A percentile compares a stretch with the other conserved stretches of the same genome.
Evolutionary conservation across 2,797 vertebrate genomes (phyloP).

Genomic region (Cephalopachus bancanus): DNA sequence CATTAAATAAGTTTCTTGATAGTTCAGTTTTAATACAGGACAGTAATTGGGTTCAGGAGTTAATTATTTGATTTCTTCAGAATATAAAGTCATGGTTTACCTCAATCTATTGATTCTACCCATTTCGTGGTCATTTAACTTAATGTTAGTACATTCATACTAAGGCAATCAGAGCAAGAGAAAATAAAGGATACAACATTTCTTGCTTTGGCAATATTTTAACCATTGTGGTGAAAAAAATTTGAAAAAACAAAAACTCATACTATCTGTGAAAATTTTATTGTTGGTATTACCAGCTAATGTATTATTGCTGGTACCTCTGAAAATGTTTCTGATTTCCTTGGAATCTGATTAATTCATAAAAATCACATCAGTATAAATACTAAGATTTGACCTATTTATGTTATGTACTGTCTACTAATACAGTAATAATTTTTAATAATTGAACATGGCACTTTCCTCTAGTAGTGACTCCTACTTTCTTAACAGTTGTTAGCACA

Average conservation of each 20-base stretch:
- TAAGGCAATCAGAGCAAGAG: background rate
- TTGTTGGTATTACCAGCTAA: background rate
- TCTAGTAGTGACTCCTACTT: background rate
- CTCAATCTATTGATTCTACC: background rate
- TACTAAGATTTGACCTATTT: background rate
- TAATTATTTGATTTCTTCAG: conserved; percentile 41
- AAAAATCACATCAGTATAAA: background rate
- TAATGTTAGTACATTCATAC: background rate
- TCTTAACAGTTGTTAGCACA: background rate
- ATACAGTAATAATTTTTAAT: background rate
- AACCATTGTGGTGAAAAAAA: background rate
- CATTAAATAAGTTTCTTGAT: background rate
- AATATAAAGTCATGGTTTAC: background rate
- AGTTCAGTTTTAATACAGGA: conserved; percentile 3
- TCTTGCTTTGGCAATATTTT: conserved; percentile 20
- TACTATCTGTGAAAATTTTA: background rate
- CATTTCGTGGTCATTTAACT: background rate
- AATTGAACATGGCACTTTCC: background rate
- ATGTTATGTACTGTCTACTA: background rate
- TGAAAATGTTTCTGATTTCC: background rate
- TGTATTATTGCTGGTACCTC: background rate
- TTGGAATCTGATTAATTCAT: conserved; percentile 48
- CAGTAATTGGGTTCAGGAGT: background rate
- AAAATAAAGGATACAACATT: background rate
- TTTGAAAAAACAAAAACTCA: background rate